Percentiles rank a stretch among this genome's conserved stretches.
Conservation (phyloP, 2,888 invertebrate species). For the Dascillus cervinus region DNA sequence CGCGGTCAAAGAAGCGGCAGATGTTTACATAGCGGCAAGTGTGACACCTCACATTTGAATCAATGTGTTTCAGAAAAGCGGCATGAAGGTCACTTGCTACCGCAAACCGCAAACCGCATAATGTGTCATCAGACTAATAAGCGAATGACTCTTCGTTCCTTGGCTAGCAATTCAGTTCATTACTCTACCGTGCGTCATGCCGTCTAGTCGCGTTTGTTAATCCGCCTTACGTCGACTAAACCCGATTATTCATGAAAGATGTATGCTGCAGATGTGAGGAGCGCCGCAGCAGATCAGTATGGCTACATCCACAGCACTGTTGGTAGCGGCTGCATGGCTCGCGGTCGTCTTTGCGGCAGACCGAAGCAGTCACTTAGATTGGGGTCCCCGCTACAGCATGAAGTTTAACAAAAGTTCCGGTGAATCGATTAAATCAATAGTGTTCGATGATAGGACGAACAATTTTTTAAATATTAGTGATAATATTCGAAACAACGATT, state of each 20-base stretch:
- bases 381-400: constrained; percentile 23
- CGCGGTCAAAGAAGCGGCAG: too few relatives aligned
- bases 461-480: not conserved
- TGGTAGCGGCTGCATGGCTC: constrained; percentile 26
- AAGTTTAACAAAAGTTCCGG: not conserved
- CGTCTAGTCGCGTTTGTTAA: constrained; percentile 1
- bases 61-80: too few relatives aligned
- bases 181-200: not conserved
- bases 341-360: constrained; percentile 25
- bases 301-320: constrained; percentile 34
- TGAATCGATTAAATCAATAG: constrained; percentile 5
- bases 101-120: too few relatives aligned
- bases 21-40: too few relatives aligned
- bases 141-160: too few relatives aligned
- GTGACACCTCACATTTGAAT: too few relatives aligned
- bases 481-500: not conserved
- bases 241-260: constrained; percentile 2
- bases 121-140: too few relatives aligned
- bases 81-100: too few relatives aligned
- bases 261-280: constrained; percentile 12
- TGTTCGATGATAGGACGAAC: constrained; percentile 4
- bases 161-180: too few relatives aligned
- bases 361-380: constrained; percentile 28
- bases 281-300: constrained; percentile 28
- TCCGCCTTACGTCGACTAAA: not conserved